phyloP scores from a whole-genome alignment of 2,797 vertebrate genomes.

The Myotis vivesi region DNA sequence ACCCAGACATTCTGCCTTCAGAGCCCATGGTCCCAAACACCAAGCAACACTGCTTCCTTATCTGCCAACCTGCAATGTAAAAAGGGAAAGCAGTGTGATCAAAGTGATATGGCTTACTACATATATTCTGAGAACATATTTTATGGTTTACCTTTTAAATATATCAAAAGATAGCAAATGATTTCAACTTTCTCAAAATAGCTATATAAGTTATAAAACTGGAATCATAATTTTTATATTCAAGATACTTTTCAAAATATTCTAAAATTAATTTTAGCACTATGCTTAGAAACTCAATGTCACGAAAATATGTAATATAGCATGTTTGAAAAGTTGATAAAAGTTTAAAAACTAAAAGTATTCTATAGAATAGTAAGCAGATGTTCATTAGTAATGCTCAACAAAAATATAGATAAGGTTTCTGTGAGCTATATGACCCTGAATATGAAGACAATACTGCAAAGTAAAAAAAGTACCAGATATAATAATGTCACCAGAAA shows the following conservation, averaged over 20 bases:
- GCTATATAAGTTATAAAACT: constrained; percentile 6
- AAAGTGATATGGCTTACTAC: neutral
- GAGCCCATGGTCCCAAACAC: neutral
- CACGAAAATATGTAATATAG: neutral
- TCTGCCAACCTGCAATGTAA: neutral
- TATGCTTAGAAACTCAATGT: neutral
- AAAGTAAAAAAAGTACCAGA: constrained; percentile 46
- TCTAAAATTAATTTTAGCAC: constrained; percentile 26
- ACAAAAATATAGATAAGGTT: neutral
- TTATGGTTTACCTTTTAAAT: neutral
- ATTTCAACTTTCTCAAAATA: constrained; percentile 34
- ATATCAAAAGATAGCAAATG: neutral
- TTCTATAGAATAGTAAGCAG: neutral
- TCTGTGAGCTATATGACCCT: neutral
- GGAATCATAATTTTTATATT: neutral
- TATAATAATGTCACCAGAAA: constrained; percentile 65
- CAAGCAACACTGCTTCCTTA: neutral
- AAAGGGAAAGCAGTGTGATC: neutral
- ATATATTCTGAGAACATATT: neutral
- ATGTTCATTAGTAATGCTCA: neutral
- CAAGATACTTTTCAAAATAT: constrained; percentile 21
- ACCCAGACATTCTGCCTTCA: neutral
- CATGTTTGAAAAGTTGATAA: constrained; percentile 22
- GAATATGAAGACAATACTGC: constrained; percentile 46
- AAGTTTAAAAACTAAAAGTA: neutral